Base-by-base conservation (phyloP, 1,140 invertebrate genomes). In the Euwallacea fornicatus region DNA sequence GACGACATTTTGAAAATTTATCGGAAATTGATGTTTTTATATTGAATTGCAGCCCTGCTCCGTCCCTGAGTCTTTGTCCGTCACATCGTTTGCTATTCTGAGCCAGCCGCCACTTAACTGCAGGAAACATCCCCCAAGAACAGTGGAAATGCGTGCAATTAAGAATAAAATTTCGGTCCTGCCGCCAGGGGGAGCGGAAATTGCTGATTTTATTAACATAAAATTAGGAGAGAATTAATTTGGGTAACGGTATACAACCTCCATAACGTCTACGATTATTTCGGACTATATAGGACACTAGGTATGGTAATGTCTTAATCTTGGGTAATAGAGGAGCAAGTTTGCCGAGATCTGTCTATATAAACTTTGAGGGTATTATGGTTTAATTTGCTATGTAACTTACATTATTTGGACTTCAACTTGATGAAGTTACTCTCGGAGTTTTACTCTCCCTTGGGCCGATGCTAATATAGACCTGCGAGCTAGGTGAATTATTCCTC, bases 191-290 rank as follows among this genome's bases (percentile, higher is more conserved):
- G 58, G 66, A 68, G 56, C 42, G 66, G 60, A 70, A 70, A 70
- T 70, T 62, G 61, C 68, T 70, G 61, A 70, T 70, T 70, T 70
- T 63, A 70, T 70, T 70, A 70, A 63, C 68, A 70, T 70, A 70
- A 70, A 70, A 70, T 70, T 70, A 70, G 68, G 68, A 55, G 60
- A 9, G 54, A 70, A 70, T 70, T 63, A 70, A 70, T 70, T 63
- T 70, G 68, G 61, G 13, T 58, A 61, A 63, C 68, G 10, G 59
- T 69, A 69, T 42, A 50, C 58, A 53, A 62, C 13, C 54, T 13
- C 41, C 46, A 62, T 69, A 61, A 61, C 44, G 46, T 59, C 58
- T 15, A 62, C 44, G 47, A 62, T 62, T 60, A 69, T 69, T 61
- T 69, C 58, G n/a, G 15, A 61, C 66, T 33, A 42, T 62, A 55